Evolutionary conservation across 2,888 invertebrate genomes (phyloP).

Genomic region (Ptychoptera contaminata): DNA sequence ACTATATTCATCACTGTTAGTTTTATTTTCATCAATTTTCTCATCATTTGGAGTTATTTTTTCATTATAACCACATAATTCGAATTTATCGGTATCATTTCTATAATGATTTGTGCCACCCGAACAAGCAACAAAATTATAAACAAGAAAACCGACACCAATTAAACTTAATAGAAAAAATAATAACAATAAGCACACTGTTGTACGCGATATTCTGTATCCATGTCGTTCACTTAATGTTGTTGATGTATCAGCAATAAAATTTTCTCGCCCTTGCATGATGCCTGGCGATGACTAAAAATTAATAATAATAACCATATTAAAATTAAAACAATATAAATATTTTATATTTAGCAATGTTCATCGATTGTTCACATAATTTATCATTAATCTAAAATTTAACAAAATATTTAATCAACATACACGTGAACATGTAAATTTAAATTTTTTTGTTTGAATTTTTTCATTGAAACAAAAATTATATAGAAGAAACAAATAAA

Average conservation of each 20-base stretch:
- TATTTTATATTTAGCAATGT: too few relatives aligned
- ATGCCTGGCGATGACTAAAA: too few relatives aligned
- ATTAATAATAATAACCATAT: not conserved
- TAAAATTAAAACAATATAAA: not conserved
- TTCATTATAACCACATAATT: conserved; percentile 7
- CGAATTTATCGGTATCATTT: conserved; percentile 14
- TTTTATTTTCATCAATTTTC: not conserved
- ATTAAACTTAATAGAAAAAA: conserved; percentile 49
- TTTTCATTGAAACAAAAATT: too few relatives aligned
- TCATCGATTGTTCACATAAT: too few relatives aligned
- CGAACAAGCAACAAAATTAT: conserved; percentile 56
- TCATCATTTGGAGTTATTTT: not conserved
- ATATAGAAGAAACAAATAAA: too few relatives aligned
- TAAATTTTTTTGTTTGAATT: too few relatives aligned
- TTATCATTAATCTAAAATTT: too few relatives aligned
- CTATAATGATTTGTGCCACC: conserved; percentile 13
- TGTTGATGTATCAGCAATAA: conserved; percentile 14
- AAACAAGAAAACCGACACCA: conserved; percentile 57
- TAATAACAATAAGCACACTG: conserved; percentile 42
- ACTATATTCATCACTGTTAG: not conserved
- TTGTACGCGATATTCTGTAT: conserved; percentile 46
- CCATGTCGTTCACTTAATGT: conserved; percentile 28
- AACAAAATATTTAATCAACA: too few relatives aligned
- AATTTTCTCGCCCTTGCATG: conserved; percentile 19
- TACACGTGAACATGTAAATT: too few relatives aligned